Conservation (phyloP, 30 jellyfish, hydroid and myxozoan genomes). For the Calvadosia cruxmelitensis region DNA sequence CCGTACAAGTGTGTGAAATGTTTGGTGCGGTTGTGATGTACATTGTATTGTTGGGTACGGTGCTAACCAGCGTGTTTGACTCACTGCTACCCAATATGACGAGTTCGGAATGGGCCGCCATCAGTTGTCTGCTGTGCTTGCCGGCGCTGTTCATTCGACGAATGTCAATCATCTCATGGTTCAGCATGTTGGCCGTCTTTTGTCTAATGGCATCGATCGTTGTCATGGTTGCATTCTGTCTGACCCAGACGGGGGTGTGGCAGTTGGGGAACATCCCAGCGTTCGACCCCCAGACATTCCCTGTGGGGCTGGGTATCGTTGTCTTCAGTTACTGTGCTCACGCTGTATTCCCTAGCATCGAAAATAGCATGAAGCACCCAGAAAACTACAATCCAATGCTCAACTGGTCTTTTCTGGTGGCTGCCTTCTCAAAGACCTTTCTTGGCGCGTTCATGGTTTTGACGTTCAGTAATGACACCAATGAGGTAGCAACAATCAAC, state of each 20-base stretch:
- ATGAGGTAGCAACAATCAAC: conserved; percentile 78
- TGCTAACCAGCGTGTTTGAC: conserved; percentile 53
- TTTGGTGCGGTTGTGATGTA: conserved; percentile 91
- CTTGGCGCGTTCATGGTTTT: conserved; percentile 84
- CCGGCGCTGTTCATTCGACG: conserved; percentile 76
- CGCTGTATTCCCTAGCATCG: conserved; percentile 95
- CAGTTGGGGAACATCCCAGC: conserved; percentile 51
- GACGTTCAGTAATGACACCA: conserved; percentile 65
- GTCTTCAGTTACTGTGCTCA: conserved; percentile 95
- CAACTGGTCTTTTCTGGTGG: conserved; percentile 77
- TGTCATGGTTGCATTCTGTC: conserved; percentile 57
- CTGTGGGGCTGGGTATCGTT: conserved; percentile 84
- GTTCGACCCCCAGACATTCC: conserved; percentile 78
- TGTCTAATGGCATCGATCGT: conserved; percentile 66
- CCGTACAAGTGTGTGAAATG: conserved; percentile 73
- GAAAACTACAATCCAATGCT: conserved; percentile 53
- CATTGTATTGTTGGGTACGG: conserved; percentile 64
- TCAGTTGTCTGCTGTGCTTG: conserved; percentile 49
- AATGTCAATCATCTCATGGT: conserved; percentile 91
- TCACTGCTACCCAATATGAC: conserved; percentile 46
- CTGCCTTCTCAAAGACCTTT: conserved; percentile 64
- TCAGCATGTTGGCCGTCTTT: conserved; percentile 72
- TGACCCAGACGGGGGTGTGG: conserved; percentile 58
- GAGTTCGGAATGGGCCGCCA: conserved; percentile 83
- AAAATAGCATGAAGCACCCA: conserved; percentile 82